Base-by-base conservation (phyloP, 2,113 vertebrate genomes). In the Gobio gobio region DNA sequence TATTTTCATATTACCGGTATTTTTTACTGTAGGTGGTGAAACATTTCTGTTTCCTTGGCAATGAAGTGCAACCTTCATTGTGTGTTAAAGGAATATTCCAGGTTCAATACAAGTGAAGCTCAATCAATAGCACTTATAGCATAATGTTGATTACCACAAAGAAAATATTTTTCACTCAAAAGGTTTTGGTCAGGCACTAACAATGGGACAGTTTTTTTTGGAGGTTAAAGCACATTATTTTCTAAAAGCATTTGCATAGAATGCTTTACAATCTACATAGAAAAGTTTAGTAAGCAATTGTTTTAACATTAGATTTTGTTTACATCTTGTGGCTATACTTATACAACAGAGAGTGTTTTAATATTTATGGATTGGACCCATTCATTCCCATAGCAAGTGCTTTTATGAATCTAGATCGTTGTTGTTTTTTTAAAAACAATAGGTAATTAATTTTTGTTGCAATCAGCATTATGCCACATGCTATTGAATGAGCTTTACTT, bases 1-100 rank as follows among this genome's bases (percentile, higher is more conserved):
- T 90, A 83, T 88, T 73, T 78, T 79, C 64, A 91, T 87, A 92
- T 92, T 90, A 85, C 87, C 89, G 85, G 75, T 91, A 88, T 94
- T 92, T 92, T 92, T 90, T 93, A 74, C 92, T 93, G 91, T 85
- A 76, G 91, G 88, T 78, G 76, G 86, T 90, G 89, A 84, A 79
- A 83, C 87, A 90, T 86, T 70, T 66, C 83, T 90, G 89, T 81
- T 90, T 89, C 83, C 90, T 91, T 33, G 40, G 84, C 88, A 89
- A 86, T 91, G 26, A 12, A 68, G 70, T 81, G 24, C 47, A 33
- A 29, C 70, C 73, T 45, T 8, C 83, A 88, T 87, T 85, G 5
- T n/a, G 20, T 70, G 20, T 43, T n/a, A n/a, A 72, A 43, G 4
- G 20, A 72, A 72, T 72, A 72, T 72, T 72, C 10, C 4, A 4